Evolutionary conservation across 1,140 invertebrate genomes (phyloP), one percentile per base, ranked within the genome.

Genomic region (Trigoniulus corallinus): DNA sequence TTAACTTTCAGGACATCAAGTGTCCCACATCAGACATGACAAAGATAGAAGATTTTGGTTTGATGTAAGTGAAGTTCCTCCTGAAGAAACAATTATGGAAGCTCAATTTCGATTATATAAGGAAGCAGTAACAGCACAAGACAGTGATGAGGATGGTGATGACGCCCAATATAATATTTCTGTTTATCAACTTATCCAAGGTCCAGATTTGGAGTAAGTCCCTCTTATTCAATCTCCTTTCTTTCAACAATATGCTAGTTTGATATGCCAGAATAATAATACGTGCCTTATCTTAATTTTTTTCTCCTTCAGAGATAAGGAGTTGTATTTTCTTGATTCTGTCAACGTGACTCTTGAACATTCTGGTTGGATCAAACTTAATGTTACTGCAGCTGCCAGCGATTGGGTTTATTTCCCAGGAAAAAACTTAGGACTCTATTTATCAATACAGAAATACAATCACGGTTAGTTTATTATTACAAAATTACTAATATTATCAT

Each of bases 21-120:
- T 48, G 12, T 53, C 60, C 18, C 60, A 59, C 51, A 54, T 66
- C 10, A 73, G 85, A 1, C 86, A 91, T 59, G 84, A 87, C 53
- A 78, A 80, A 60, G 86, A 88, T 2, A 78, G 83, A 59, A 75
- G 83, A 39, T 76, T 93, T 15, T 94, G 84, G 84, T 96, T 96
- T 65, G 86, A 94, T 64, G 80, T 91, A 7, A 76, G 79, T 2
- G 85, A 92, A 60, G 78, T 92, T 4, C 78, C 84, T 1, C 64
- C 72, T 2, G 80, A 79, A 50, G 83, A 89, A 58, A 76, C 75
- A 4, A 75, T 93, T 20, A 77, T 91, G 25, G 80, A 80, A 43
- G 86, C 87, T 1, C 88, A 94, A 65, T 66, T 95, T 13, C 72
- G 86, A 37, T 68, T 95, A 1, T 92, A 82, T 64, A 80, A 86